Evolutionary conservation across 2,113 vertebrate species (phyloP).

Genomic region (Smithornis capensis): DNA sequence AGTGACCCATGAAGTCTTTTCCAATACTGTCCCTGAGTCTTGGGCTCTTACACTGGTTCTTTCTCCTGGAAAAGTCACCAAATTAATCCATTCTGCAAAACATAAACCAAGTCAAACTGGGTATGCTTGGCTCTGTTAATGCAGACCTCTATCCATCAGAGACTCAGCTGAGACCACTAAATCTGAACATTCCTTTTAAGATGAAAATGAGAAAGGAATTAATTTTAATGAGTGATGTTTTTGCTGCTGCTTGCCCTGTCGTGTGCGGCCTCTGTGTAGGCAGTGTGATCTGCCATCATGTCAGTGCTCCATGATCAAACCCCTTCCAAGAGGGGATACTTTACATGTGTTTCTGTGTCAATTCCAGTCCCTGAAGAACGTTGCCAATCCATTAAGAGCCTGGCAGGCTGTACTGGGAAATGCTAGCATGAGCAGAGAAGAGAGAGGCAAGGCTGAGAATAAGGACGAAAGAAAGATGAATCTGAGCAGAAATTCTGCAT

Average conservation of each 20-base stretch:
- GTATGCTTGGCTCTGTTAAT: conserved; percentile 43
- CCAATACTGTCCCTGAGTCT: background rate
- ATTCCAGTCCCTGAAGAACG: conserved; percentile 52
- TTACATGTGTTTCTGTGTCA: conserved; percentile 68
- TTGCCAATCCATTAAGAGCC: conserved; percentile 68
- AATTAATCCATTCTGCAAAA: background rate
- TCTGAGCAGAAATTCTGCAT: conserved; percentile 37
- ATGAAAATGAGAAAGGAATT: conserved; percentile 68
- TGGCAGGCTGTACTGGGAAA: conserved; percentile 49
- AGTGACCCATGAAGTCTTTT: background rate
- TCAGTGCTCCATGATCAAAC: conserved; percentile 57
- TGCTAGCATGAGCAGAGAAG: conserved; percentile 15
- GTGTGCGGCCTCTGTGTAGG: conserved; percentile 18
- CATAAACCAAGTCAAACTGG: conserved; percentile 17
- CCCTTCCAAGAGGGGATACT: conserved; percentile 49
- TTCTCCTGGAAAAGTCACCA: background rate
- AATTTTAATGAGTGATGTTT: conserved; percentile 73
- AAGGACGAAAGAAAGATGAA: conserved; percentile 21
- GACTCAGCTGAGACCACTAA: conserved; percentile 55
- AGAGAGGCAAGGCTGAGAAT: background rate
- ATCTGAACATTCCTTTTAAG: conserved; percentile 64
- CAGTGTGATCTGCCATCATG: conserved; percentile 62
- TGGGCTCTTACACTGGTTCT: background rate
- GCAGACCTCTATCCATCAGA: conserved; percentile 44
- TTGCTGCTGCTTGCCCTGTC: conserved; percentile 41